Evolutionary conservation across 2,888 invertebrate genomes (phyloP).

Genomic region (Drosophila dives): DNA sequence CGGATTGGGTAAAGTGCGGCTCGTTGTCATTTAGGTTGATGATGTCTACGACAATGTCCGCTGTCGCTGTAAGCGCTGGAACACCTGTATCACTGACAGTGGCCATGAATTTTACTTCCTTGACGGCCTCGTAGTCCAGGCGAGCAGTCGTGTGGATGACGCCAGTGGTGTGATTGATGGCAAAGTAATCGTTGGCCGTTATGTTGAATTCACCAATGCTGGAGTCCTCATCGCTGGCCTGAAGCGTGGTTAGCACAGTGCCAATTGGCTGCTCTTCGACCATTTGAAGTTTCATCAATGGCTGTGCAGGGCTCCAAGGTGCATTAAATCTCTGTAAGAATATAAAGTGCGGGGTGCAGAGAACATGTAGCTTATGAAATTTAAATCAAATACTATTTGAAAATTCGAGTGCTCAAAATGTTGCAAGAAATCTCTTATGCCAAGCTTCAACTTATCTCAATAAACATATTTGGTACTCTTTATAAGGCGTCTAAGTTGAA

Average conservation of each 20-base stretch:
- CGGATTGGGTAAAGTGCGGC: constrained; percentile 89
- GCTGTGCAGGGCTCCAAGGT: constrained; percentile 90
- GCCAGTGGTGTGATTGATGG: constrained; percentile 92
- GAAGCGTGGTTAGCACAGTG: constrained; percentile 90
- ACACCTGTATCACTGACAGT: constrained; percentile 94
- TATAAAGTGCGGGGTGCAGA: not conserved
- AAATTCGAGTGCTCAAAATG: constrained; percentile 25
- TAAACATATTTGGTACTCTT: constrained; percentile 78
- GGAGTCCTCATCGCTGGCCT: constrained; percentile 93
- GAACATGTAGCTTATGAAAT: constrained; percentile 19
- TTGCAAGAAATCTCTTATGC: constrained; percentile 45
- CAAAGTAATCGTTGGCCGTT: constrained; percentile 90
- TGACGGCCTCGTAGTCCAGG: constrained; percentile 93
- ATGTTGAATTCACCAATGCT: constrained; percentile 90
- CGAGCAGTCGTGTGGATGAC: constrained; percentile 90
- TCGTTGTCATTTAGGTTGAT: constrained; percentile 95
- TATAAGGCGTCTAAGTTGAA: constrained; percentile 76
- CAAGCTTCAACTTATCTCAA: constrained; percentile 71
- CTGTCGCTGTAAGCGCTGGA: constrained; percentile 92
- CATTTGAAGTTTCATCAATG: constrained; percentile 88
- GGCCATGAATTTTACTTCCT: constrained; percentile 91
- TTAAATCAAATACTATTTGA: constrained; percentile 11
- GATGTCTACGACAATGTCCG: constrained; percentile 91
- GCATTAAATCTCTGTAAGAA: constrained; percentile 87
- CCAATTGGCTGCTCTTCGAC: constrained; percentile 94